Conservation (phyloP, 2,888 invertebrate genomes). For the Deilephila porcellus region DNA sequence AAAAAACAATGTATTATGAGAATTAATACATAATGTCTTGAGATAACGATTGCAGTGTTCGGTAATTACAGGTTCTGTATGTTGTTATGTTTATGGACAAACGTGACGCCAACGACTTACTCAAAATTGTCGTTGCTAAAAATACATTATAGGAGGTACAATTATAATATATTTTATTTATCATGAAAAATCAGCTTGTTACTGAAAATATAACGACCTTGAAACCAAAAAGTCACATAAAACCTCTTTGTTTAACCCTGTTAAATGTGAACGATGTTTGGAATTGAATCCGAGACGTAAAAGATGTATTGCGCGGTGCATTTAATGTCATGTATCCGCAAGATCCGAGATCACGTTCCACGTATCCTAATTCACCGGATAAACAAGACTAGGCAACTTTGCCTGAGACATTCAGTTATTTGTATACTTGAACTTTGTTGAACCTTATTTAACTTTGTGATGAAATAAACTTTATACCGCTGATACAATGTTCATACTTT, state of each 20-base stretch:
- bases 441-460: constrained; percentile 75
- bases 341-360: constrained; percentile 39
- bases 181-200: neutral
- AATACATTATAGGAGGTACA: too few relatives aligned
- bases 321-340: constrained; percentile 35
- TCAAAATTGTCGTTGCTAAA: too few relatives aligned
- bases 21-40: too few relatives aligned
- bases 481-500: constrained; percentile 27
- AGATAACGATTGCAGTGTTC: too few relatives aligned
- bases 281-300: constrained; percentile 2
- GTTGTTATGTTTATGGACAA: too few relatives aligned
- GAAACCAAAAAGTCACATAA: neutral
- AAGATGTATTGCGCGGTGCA: neutral
- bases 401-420: constrained; percentile 55
- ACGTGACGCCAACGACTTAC: too few relatives aligned
- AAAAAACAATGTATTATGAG: too few relatives aligned
- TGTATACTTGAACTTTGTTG: constrained; percentile 65
- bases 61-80: too few relatives aligned
- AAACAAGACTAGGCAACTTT: constrained; percentile 50
- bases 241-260: neutral
- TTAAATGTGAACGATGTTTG: constrained; percentile 12
- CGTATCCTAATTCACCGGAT: constrained; percentile 68
- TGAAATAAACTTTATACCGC: constrained; percentile 45
- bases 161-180: neutral
- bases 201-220: neutral